Base-by-base conservation (phyloP, 2,888 invertebrate species). In the Synergus laeviventris region DNA sequence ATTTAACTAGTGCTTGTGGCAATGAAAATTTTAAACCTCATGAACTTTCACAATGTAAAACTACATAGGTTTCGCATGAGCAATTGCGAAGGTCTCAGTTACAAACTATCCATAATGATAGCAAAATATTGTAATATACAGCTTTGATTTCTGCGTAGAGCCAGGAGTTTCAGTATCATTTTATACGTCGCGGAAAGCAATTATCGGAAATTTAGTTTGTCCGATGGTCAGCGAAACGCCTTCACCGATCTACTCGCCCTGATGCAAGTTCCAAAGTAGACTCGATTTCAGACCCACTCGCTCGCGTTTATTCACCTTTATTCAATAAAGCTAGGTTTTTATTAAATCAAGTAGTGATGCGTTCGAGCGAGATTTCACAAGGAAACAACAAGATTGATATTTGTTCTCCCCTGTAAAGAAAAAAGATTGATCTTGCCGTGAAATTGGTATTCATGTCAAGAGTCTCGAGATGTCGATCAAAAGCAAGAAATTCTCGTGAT, bases 91-190 rank as follows among this genome's bases (percentile, higher is more conserved):
- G 21, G 66, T 42, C 45, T 45, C 45, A 64, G 64, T 42, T 66
- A 66, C 21, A 8, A 16, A 42, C 21, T 14, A 8, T 66, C 66
- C 9, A 66, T 66, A 24, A 66, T 45, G 42, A 66, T 42, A 66
- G 45, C 39, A 64, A 24, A 42, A 45, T 14, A 39, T 18, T 64
- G 38, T 12, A 64, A 64, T 18, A 42, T 42, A 24, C 39, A 66
- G 70, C 76, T 79, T 56, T 76, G 61, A 60, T 62, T 76, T 61
- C 79, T 79, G 76, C 76, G 74, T 75, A 83, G 82, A 83, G 82
- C 82, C 84, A 83, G 85, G 85, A 88, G 89, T 90, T 89, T 88
- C 88, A 90, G 89, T 90, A 90, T 88, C 86, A 89, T 89, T 89
- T 90, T 88, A 89, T 87, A 85, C 85, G 83, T 82, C 81, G 87